Conservation (phyloP, 2,113 vertebrate genomes). For the Melanotaenia duboulayi region DNA sequence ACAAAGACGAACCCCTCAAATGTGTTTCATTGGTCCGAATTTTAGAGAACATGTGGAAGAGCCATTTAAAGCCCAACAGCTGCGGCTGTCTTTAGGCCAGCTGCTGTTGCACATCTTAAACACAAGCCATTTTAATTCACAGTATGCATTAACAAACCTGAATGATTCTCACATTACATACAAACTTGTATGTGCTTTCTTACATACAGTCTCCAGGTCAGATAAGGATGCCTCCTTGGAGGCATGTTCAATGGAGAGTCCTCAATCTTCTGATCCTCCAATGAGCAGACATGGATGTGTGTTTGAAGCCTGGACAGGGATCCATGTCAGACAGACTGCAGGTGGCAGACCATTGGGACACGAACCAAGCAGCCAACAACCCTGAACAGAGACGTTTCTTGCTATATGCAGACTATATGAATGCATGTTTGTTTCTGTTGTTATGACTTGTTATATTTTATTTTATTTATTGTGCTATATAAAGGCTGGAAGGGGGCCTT, state of each 20-base stretch:
- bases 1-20: constrained; percentile 24
- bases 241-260: constrained; percentile 49
- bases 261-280: constrained; percentile 59
- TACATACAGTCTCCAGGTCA: constrained; percentile 52
- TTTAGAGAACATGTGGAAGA: constrained; percentile 70
- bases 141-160: not conserved
- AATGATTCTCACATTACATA: constrained; percentile 44
- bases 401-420: too few relatives aligned
- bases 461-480: too few relatives aligned
- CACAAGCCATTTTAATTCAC: constrained; percentile 12
- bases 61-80: constrained; percentile 35
- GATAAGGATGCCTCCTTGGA: constrained; percentile 73
- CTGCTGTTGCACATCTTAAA: not conserved
- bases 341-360: constrained; percentile 55
- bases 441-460: too few relatives aligned
- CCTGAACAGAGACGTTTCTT: constrained; percentile 1
- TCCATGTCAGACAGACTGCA: constrained; percentile 51
- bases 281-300: constrained; percentile 67
- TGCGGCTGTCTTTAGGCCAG: constrained; percentile 20
- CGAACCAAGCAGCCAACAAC: constrained; percentile 38
- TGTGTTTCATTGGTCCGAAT: constrained; percentile 30
- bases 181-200: not conserved
- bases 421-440: too few relatives aligned
- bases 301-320: constrained; percentile 52
- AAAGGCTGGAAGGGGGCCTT: too few relatives aligned